Percentiles rank a stretch among this genome's conserved stretches.
phyloP scores from a whole-genome alignment of 2,888 invertebrate species.

The Harpalus rufipes region DNA sequence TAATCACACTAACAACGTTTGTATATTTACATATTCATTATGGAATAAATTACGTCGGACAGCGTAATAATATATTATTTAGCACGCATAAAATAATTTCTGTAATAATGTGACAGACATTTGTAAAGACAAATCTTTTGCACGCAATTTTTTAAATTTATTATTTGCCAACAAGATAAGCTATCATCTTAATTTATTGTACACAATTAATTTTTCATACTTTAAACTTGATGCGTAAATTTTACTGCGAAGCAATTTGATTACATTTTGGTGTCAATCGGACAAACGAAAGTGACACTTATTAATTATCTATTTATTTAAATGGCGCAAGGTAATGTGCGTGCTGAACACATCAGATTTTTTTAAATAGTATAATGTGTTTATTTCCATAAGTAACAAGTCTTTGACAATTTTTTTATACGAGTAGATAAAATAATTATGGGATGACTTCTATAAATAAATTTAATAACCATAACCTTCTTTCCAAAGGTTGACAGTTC shows the following conservation, averaged over 20 bases:
- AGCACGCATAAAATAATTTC: slow-evolving; percentile 29
- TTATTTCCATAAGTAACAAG: no score
- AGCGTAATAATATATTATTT: slow-evolving; percentile 24
- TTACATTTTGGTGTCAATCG: no score
- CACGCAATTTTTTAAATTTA: slow-evolving; percentile 21
- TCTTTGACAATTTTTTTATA: no score
- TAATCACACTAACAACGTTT: slow-evolving; percentile 20
- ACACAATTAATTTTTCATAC: slow-evolving; percentile 5
- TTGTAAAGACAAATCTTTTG: slow-evolving; percentile 20
- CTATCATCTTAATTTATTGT: slow-evolving; percentile 26
- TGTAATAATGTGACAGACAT: slow-evolving; percentile 11
- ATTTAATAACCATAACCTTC: neutral
- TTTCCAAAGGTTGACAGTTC: neutral
- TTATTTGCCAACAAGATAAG: slow-evolving; percentile 12
- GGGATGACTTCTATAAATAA: neutral
- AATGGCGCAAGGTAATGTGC: no score
- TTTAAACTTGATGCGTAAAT: neutral
- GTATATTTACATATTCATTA: slow-evolving; percentile 44
- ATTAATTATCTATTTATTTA: no score
- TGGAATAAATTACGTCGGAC: slow-evolving; percentile 20
- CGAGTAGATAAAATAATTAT: no score
- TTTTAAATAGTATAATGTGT: no score
- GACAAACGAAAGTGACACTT: no score
- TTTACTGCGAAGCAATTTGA: neutral
- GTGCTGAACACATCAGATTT: no score